These are phyloP conservation scores for Dicyema japonicum DNA, from an alignment of 1,140 invertebrate species.

Conservation along the genomic window DNA sequence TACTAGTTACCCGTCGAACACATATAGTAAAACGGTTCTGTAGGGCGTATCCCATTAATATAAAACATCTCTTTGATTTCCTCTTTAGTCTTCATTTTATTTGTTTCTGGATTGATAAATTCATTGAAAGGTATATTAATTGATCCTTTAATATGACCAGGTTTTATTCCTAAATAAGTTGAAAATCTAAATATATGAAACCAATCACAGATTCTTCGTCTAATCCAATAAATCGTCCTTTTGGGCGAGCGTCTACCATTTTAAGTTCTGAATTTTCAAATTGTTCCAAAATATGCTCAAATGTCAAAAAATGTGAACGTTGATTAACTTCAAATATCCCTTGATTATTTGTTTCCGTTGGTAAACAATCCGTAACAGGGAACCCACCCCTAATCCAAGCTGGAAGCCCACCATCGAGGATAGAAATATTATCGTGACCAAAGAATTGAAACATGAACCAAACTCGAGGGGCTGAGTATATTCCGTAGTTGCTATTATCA, in stretches of 20 bases:
- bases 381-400: constrained; percentile 8
- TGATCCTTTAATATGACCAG: constrained; percentile 10
- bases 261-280: too few species aligned
- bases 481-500: constrained; percentile 10
- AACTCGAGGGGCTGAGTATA: constrained; percentile 11
- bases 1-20: too few species aligned
- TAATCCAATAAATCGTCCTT: constrained; percentile 10
- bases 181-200: too few species aligned
- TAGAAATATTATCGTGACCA: constrained; percentile 10
- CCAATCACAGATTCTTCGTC: too few species aligned
- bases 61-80: constrained; percentile 8
- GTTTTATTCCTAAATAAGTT: too few species aligned
- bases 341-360: too few species aligned
- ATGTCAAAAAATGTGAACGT: too few species aligned
- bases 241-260: constrained; percentile 10
- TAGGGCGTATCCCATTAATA: too few species aligned
- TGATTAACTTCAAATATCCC: too few species aligned
- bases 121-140: constrained; percentile 9
- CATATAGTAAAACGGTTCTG: too few species aligned
- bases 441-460: constrained; percentile 14
- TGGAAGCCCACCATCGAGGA: constrained; percentile 11
- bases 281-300: too few species aligned
- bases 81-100: constrained; percentile 7
- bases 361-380: too few species aligned
- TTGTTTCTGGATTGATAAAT: constrained; percentile 7